Evolutionary conservation across 2,797 vertebrate genomes (phyloP), one percentile per base, ranked within the genome.

Genomic region (Darevskia mixta): DNA sequence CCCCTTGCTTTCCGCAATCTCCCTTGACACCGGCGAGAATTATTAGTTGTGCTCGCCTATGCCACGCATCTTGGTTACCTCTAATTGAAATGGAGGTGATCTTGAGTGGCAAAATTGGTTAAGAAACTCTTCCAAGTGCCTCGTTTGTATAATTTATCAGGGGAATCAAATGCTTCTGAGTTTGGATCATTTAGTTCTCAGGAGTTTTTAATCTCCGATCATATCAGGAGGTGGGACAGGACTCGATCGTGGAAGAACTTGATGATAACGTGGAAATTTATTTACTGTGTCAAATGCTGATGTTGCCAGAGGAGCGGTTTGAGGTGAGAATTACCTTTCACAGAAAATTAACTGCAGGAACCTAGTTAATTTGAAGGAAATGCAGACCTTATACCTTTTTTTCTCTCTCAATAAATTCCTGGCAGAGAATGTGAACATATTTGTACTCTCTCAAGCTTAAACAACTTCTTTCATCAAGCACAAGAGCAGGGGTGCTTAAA

Each of bases 211-310:
- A 95, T 93, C 94, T 91, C 94, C 94, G 94, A 94, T 95, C 93
- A 94, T 80, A 85, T 93, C 96, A 96, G 95, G 90, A 95, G 93
- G 94, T 95, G 95, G 96, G 96, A 96, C 94, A 95, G 88, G 92
- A 90, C 89, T 94, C 91, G 90, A 95, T 96, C 94, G 94, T 91
- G 91, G 92, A 92, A 82, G 93, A 94, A 93, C 96, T 94, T 95
- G 94, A 95, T 94, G 94, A 95, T 96, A 95, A 96, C 95, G 95
- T 73, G 94, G 89, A 95, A 96, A 96, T 96, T 93, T 97, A 96
- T 96, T 97, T 96, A 92, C 94, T 96, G 94, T 95, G 91, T 97
- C 96, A 96, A 96, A 96, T 95, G 94, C 93, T 95, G 93, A 95
- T 95, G 95, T 96, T 96, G 94, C 90, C 88, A 95, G 94, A 93